A percentile compares a stretch with the other conserved stretches of the same genome.
Conservation (phyloP, 2,888 invertebrate species). For the Hemistola chrysoprasaria region DNA sequence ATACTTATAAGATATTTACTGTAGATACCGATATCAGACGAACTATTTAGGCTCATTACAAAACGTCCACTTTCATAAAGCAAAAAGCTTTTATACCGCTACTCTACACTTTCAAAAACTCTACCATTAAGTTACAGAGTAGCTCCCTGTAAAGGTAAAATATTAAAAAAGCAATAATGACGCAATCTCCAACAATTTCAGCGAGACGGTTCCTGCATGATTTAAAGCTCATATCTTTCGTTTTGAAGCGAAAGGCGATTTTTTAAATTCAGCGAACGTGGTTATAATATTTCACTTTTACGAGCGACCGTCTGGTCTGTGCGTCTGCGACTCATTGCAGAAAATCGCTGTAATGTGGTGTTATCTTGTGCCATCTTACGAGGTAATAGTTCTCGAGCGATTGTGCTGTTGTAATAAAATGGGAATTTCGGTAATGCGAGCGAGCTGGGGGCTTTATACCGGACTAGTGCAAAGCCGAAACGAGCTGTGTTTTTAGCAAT, state of each 20-base stretch:
- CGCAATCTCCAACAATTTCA: slow-evolving; percentile 28
- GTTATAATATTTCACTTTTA: slow-evolving; percentile 78
- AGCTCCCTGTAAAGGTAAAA: neutral
- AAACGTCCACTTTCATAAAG: no score
- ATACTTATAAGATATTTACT: no score
- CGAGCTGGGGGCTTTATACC: no score
- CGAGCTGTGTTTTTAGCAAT: no score
- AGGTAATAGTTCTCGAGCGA: slow-evolving; percentile 40
- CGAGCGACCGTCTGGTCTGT: slow-evolving; percentile 66
- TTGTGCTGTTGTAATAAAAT: no score
- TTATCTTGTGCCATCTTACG: slow-evolving; percentile 61
- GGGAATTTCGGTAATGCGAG: no score
- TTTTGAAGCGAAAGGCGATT: slow-evolving; percentile 52
- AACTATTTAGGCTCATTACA: no score
- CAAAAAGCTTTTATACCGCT: no score
- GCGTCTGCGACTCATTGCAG: slow-evolving; percentile 68
- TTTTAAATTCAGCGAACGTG: slow-evolving; percentile 75
- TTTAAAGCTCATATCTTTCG: slow-evolving; percentile 54
- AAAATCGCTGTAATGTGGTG: slow-evolving; percentile 67
- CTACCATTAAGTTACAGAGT: neutral
- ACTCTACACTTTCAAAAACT: neutral
- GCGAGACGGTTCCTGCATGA: slow-evolving; percentile 39
- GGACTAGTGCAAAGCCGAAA: no score
- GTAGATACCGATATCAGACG: no score
- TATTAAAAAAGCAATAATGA: slow-evolving; percentile 12